Evolutionary conservation across 2,113 vertebrate species (phyloP).

Genomic region (Percopsis transmontana): DNA sequence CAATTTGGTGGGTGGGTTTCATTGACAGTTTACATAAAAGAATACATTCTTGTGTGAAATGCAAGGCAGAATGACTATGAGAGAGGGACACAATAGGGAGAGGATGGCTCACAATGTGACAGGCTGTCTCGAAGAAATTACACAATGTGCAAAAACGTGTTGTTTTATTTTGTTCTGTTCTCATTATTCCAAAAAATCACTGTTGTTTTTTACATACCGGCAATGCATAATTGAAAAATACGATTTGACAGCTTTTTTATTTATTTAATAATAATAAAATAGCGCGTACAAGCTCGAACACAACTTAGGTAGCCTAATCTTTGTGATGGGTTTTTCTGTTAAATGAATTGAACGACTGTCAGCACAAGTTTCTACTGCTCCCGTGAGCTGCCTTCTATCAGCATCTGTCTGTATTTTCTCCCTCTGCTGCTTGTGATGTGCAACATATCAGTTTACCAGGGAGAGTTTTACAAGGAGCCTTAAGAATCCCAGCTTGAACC

Average conservation of each 20-base stretch:
- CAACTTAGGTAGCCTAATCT: constrained; percentile 47
- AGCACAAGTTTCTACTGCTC: constrained; percentile 20
- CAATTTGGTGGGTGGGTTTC: too few species aligned
- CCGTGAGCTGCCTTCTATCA: constrained; percentile 31
- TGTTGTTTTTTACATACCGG: constrained; percentile 17
- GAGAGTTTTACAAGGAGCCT: constrained; percentile 16
- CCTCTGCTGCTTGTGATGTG: constrained; percentile 27
- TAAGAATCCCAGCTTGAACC: neutral
- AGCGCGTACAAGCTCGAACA: neutral
- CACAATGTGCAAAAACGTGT: constrained; percentile 35
- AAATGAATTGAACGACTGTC: constrained; percentile 34
- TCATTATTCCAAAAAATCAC: constrained; percentile 15
- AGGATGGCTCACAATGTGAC: too few species aligned
- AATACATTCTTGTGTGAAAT: neutral
- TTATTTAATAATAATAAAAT: constrained; percentile 1
- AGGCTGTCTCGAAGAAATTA: constrained; percentile 20
- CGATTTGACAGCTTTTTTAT: neutral
- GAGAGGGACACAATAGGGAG: neutral
- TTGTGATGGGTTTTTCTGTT: constrained; percentile 22
- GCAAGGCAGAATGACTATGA: neutral
- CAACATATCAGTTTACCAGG: constrained; percentile 12
- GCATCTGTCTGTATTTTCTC: constrained; percentile 24
- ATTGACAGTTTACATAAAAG: neutral
- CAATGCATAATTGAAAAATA: constrained; percentile 12
- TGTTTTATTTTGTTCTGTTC: constrained; percentile 25